phyloP scores from a whole-genome alignment of 1,140 invertebrate genomes.

The Druon quercuslanigerum region DNA sequence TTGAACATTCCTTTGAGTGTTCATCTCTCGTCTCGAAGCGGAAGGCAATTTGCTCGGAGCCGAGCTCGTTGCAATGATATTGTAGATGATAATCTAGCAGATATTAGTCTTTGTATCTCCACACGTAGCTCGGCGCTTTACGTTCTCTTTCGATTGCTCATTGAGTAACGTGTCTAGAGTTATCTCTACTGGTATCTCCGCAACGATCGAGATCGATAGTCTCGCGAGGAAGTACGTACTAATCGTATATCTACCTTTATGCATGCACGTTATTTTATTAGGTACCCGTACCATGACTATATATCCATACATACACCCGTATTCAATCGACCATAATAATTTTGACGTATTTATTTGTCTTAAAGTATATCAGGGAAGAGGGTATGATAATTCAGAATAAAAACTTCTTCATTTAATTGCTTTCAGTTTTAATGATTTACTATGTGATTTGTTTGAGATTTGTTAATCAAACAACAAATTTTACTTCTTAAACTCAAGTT shows the following conservation, averaged over 20 bases:
- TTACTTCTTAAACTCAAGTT: too few relatives aligned
- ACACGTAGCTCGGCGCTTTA: slow-evolving; percentile 20
- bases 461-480: too few relatives aligned
- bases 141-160: slow-evolving; percentile 30
- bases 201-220: slow-evolving; percentile 26
- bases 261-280: slow-evolving; percentile 4
- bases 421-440: too few relatives aligned
- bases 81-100: slow-evolving; percentile 26
- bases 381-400: background rate
- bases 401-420: too few relatives aligned
- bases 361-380: background rate
- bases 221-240: background rate
- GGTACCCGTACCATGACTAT: background rate
- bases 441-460: too few relatives aligned
- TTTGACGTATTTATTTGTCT: slow-evolving; percentile 28
- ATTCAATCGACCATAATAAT: slow-evolving; percentile 6
- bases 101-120: slow-evolving; percentile 31
- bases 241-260: background rate
- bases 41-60: slow-evolving; percentile 16
- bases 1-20: slow-evolving; percentile 3
- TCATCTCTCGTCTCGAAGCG: slow-evolving; percentile 17
- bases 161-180: slow-evolving; percentile 27
- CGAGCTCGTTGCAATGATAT: slow-evolving; percentile 11
- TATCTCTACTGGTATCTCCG: slow-evolving; percentile 18
- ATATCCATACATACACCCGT: background rate